Base-by-base conservation (phyloP, 2,113 vertebrate genomes). In the Callithrix jacchus region DNA sequence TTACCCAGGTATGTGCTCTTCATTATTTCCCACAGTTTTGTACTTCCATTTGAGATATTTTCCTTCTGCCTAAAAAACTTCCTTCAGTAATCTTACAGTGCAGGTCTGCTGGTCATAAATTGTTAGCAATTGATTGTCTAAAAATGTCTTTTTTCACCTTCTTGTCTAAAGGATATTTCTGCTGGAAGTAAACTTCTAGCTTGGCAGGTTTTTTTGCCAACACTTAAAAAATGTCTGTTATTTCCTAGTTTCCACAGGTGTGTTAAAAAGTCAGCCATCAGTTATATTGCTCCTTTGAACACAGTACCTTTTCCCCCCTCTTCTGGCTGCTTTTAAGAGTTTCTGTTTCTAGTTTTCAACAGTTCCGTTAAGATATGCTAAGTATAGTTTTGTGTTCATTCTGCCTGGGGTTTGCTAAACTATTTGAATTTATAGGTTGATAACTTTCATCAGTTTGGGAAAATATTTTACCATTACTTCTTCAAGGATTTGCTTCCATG, bases 341-440 rank as follows among this genome's bases (percentile, higher is more conserved):
- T 81, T 86, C 35, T 92, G 54, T 89, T 54, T 95, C 68, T 52
- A 90, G 42, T 93, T 87, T 76, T 93, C 86, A 93, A 96, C n/a
- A 66, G 52, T 81, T 88, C 42, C 58, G 47, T 68, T 73, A 94
- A 95, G 27, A 84, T 68, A 82, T 4, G 18, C 9, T 73, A 76
- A 93, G 4, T 25, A 3, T 32, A n/a, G 7, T 86, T 84, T 42
- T 82, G 30, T 87, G 88, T 85, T 93, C 92, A 58, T 74, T 47
- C 61, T 74, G 0, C 37, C 45, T 81, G n/a, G 27, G 32, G 21
- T 81, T 71, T 83, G 74, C 70, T 79, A 91, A 79, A 66, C 45
- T 66, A 71, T 25, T 74, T 61, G 7, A 89, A 94, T 45, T 37
- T 86, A 45, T 58, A 18, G 42, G 40, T 82, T 92, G 25, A 89